Conservation (phyloP, 2,888 invertebrate species). For the Chalcis sispes region DNA sequence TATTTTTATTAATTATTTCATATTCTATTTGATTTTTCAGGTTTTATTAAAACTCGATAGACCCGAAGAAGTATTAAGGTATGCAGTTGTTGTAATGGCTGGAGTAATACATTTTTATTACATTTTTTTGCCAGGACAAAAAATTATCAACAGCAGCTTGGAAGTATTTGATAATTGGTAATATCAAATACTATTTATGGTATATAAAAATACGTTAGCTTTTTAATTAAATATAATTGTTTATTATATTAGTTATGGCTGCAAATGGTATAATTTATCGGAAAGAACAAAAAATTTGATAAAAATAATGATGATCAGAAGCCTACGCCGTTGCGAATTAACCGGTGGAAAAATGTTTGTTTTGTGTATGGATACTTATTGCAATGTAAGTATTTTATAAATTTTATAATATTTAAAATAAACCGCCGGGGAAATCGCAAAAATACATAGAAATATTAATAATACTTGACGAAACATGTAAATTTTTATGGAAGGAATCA, state of each 20-base stretch:
- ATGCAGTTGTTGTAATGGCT: not conserved
- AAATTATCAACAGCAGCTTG: constrained; percentile 32
- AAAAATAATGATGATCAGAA: constrained; percentile 37
- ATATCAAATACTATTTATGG: not conserved
- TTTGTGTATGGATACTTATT: constrained; percentile 39
- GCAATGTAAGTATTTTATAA: constrained; percentile 22
- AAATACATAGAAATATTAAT: no score
- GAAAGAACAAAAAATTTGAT: constrained; percentile 17
- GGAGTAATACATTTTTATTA: constrained; percentile 39
- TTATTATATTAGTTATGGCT: constrained; percentile 10
- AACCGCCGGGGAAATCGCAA: no score
- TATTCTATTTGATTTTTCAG: no score
- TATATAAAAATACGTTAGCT: not conserved
- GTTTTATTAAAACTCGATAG: constrained; percentile 4
- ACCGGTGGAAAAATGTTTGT: constrained; percentile 47
- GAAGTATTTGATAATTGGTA: constrained; percentile 27
- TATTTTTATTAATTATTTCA: not conserved
- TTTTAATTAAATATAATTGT: not conserved
- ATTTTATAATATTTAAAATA: no score
- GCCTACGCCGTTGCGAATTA: constrained; percentile 1
- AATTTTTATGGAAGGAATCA: no score
- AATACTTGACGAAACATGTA: no score
- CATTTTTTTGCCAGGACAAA: constrained; percentile 41
- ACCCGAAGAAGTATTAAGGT: constrained; percentile 25
- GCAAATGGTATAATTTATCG: constrained; percentile 35